Conservation (phyloP, 1,140 invertebrate species). For the Calosoma granatense region DNA sequence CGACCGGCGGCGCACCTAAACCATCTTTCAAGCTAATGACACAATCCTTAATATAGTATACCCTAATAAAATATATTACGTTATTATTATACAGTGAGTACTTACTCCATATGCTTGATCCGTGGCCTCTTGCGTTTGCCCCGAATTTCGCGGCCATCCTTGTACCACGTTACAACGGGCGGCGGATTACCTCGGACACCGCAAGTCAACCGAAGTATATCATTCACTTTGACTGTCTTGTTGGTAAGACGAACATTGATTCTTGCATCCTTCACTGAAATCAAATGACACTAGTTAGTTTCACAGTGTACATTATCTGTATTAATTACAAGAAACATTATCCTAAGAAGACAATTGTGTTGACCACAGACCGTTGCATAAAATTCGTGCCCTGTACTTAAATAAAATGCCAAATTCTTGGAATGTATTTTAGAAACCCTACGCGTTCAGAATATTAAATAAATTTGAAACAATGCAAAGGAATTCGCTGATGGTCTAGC, state of each 20-base stretch:
- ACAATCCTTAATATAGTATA: too few species aligned
- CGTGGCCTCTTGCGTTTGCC: constrained; percentile 36
- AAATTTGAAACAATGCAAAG: constrained; percentile 4
- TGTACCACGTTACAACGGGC: constrained; percentile 59
- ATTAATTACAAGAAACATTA: neutral
- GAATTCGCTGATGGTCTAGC: neutral
- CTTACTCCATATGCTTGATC: constrained; percentile 38
- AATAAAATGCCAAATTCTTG: constrained; percentile 6
- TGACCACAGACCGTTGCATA: neutral
- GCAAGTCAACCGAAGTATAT: constrained; percentile 47
- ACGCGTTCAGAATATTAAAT: constrained; percentile 3
- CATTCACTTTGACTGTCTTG: neutral
- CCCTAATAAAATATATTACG: too few species aligned
- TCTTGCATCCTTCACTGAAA: neutral
- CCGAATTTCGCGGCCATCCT: constrained; percentile 51
- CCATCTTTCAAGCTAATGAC: too few species aligned
- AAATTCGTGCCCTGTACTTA: constrained; percentile 4
- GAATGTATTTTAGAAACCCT: constrained; percentile 5
- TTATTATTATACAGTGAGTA: too few species aligned
- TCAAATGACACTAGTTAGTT: neutral
- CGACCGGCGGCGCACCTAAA: too few species aligned
- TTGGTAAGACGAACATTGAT: neutral
- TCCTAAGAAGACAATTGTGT: neutral
- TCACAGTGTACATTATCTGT: too few species aligned
- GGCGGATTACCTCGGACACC: constrained; percentile 52